phyloP scores from a whole-genome alignment of 92 coral and sea anemone genomes.

The Heteractis magnifica region DNA sequence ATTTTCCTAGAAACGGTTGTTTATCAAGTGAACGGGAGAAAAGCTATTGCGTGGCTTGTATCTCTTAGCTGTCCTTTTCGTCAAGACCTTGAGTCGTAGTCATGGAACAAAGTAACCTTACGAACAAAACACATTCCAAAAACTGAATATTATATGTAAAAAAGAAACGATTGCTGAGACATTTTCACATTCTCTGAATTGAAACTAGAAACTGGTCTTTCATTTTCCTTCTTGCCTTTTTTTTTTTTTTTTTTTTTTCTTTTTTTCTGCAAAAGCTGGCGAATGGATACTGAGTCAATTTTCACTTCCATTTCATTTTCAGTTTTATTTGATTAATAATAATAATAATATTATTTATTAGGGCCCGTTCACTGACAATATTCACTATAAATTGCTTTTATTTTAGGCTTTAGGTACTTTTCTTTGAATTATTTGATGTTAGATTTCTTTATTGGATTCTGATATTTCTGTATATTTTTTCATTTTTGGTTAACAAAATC shows the following conservation, averaged over 20 bases:
- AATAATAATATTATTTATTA: too few species aligned
- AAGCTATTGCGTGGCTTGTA: conserved; percentile 2
- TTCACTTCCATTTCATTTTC: too few species aligned
- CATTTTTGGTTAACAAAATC: background rate
- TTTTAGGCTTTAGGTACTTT: background rate
- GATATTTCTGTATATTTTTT: background rate
- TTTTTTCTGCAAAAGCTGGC: too few species aligned
- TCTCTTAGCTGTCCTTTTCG: background rate
- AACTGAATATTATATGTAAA: background rate
- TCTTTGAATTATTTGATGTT: background rate
- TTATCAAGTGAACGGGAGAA: background rate
- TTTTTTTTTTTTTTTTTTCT: background rate
- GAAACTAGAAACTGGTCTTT: background rate
- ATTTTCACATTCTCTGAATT: background rate
- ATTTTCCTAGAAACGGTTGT: conserved; percentile 33
- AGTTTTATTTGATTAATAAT: too few species aligned
- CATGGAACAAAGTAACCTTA: background rate
- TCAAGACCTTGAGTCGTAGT: background rate
- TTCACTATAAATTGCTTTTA: background rate
- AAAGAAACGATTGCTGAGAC: background rate
- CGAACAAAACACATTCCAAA: background rate
- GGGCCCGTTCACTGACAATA: too few species aligned
- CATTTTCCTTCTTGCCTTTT: background rate
- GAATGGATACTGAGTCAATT: too few species aligned
- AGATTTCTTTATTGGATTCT: background rate